Evolutionary conservation across 2,888 invertebrate species (phyloP), one percentile per base, ranked within the genome.

Genomic region (Galerucella nymphaeae): DNA sequence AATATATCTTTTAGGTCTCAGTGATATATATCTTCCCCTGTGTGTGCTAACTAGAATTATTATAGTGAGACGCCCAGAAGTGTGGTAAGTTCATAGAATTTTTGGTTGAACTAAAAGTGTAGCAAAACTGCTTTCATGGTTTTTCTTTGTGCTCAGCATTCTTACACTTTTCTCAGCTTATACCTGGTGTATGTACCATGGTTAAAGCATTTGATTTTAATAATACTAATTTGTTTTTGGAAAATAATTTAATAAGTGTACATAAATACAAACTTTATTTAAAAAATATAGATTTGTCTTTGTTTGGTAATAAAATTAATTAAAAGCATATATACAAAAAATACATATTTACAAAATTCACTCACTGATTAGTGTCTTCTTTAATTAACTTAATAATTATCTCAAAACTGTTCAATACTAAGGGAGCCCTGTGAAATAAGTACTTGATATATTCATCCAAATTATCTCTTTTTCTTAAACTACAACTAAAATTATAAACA

Each of bases 401-500:
- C 30, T 53, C 48, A 57, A 76, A 70, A 70, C 66, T 68, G 23
- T 74, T 55, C 13, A 53, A 53, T 30, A 78, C 41, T 38, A 57
- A 18, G 58, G 69, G 72, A 20, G 73, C 62, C 63, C 68, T 67
- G 16, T 64, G 50, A 14, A 83, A 79, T 64, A 80, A 71, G 23
- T 76, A 58, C 57, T 77, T 70, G 16, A 83, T 57, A 70, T 82
- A 82, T n/a, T 75, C 70, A 50, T 80, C 78, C 48, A 82, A 67
- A 67, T 80, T 77, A 30, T 72, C 77, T 66, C 81, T 74, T 78
- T 84, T 82, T 74, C 89, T 89, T 63, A 94, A 87, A 85, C 91
- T 90, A 41, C 86, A 85, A 72, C 91, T 91, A 38, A 93, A 85
- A 86, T 95, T 95, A 80, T 94, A 95, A 1, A 93, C 83, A 84